Evolutionary conservation across 2,888 invertebrate genomes (phyloP), one percentile per base, ranked within the genome.

Genomic region (Unio delphinus): DNA sequence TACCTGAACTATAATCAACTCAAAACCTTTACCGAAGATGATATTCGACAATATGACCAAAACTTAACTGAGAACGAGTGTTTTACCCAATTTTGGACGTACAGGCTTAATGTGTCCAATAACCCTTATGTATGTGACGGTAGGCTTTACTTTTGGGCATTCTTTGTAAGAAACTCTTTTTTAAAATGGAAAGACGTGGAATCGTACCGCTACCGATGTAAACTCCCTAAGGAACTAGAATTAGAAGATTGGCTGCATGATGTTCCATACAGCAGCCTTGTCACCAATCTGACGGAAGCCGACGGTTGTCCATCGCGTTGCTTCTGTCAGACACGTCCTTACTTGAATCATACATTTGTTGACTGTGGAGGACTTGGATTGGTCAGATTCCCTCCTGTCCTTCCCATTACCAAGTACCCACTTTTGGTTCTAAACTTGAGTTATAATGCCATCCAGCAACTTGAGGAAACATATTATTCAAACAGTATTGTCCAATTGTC

Each of bases 51-150:
- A 30, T 77, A 69, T 61, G 63, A 70, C 15, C 61, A 61, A 3
- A 55, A 69, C 18, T 45, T 45, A 45, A 45, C 45, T 45, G 11
- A 45, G 1, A 68, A 57, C 18, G 34, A 61, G 28, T 17, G 56
- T n/a, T 58, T 73, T 20, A 54, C 70, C 11, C 68, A 73, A 34
- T 55, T 66, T 30, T 3, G 68, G 17, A 55, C 70, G 1, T 73
- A 55, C 54, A 6, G 55, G n/a, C 26, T 75, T 11, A 81, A 81
- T 54, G 45, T 74, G 0, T 68, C 78, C 11, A 59, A 73, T 17
- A 81, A 81, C 26, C 76, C 76, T 0, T 76, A 67, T 62, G 62
- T 75, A 30, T 81, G 80, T 61, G 75, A 79, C 64, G 79, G 80
- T 59, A 64, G 66, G 6, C 8, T 78, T 23, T 75, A 73, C 55